Evolutionary conservation across 2,888 invertebrate genomes (phyloP), one percentile per base, ranked within the genome.

Genomic region (Carpatolechia fugitivella): DNA sequence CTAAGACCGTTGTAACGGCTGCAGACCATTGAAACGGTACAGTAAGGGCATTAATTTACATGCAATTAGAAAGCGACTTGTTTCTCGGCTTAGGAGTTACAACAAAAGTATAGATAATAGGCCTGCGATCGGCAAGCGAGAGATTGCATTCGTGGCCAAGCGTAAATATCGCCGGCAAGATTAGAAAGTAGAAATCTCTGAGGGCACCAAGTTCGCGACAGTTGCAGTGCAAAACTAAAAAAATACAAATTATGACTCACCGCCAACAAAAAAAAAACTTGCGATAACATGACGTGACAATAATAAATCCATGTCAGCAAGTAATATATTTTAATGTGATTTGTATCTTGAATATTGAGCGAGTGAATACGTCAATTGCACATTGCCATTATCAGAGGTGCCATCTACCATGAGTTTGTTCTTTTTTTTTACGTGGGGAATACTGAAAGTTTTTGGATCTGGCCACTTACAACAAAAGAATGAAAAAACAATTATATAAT

Each of bases 101-200:
- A 76, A 82, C 79, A 83, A 83, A 82, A 82, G 76, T 75, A 76
- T 24, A 6, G 24, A 24, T 79, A 74, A 75, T 78, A 69, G 77
- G 69, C 69, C 74, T 73, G 69, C 69, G 70, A 75, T 79, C 73
- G 73, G 70, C 65, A 70, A 73, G 70, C 69, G 76, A 79, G 80
- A 82, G 81, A 85, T 78, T 69, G 77, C 73, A 73, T 73, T 82
- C 76, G 76, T 76, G 76, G 73, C 72, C 78, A 74, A 75, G 65
- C 76, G 76, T 75, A 78, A 79, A 82, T 78, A 70, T 75, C 72
- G 66, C 66, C 62, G 66, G 70, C 72, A 70, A 79, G 78, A 82
- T 82, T 87, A 86, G 87, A 87, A 88, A 87, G 87, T 82, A 76
- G 82, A 84, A 82, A 82, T 70, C 66, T 62, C 64, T 63, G 66